A percentile compares a stretch with the other conserved stretches of the same genome.
Evolutionary conservation across 2,113 vertebrate genomes (phyloP).

Genomic region (Rhabdornis inornatus): DNA sequence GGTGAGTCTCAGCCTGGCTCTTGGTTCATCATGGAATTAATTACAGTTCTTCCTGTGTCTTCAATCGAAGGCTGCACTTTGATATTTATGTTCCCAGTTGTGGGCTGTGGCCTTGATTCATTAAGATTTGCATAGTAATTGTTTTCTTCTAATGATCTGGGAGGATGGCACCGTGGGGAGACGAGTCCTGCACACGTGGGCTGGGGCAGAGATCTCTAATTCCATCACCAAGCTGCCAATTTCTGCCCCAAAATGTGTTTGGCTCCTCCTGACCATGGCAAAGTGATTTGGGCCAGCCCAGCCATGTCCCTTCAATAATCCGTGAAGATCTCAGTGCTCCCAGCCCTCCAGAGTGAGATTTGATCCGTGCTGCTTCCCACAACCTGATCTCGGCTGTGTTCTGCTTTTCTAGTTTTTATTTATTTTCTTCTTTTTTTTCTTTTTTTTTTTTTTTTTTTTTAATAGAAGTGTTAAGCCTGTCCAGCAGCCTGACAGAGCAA

Average conservation of each 20-base stretch:
- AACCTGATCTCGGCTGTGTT: rapidly evolving
- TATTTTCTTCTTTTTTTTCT: background rate
- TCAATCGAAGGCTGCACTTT: constrained; percentile 21
- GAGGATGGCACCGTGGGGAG: constrained; percentile 22
- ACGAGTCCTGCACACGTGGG: background rate
- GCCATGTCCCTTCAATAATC: rapidly evolving
- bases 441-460: too few relatives aligned
- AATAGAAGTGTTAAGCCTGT: background rate
- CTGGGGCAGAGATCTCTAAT: background rate
- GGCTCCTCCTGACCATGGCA: background rate
- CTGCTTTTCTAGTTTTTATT: background rate
- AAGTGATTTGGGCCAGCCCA: background rate
- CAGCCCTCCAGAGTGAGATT: background rate
- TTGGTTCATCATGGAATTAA: background rate
- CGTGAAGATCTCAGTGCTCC: background rate
- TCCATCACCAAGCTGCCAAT: rapidly evolving
- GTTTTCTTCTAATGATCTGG: constrained; percentile 45
- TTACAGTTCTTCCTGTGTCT: constrained; percentile 18
- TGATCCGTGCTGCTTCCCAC: rapidly evolving
- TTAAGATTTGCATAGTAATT: constrained; percentile 64
- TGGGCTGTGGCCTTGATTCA: constrained; percentile 40
- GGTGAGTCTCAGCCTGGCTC: background rate
- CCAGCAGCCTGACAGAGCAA: background rate
- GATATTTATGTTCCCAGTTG: constrained; percentile 51
- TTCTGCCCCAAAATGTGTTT: background rate